Evolutionary conservation across 2,113 vertebrate species (phyloP), one percentile per base, ranked within the genome.

Genomic region (Campylorhamphus procurvoides): DNA sequence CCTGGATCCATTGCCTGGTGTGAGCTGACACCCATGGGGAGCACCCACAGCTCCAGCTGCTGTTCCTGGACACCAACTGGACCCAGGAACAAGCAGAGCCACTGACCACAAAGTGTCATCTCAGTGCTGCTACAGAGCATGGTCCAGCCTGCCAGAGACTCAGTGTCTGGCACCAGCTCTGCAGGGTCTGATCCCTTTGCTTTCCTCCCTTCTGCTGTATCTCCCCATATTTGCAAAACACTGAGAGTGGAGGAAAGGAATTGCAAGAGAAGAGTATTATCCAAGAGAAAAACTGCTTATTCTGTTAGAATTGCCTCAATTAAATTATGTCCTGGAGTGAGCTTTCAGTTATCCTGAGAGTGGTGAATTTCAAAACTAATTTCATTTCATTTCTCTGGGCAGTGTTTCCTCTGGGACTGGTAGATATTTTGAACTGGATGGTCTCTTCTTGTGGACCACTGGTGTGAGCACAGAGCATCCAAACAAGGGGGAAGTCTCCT

Each of bases 391-490:
- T 69, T 35, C 74, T 71, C 52, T 37, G 39, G 44, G 39, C 44
- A 76, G 1, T 33, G 18, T 81, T 59, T 81, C 58, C 56, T 28
- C 44, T 33, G 12, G 8, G 64, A 58, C 59, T 35, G 12, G 49
- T 37, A 60, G 52, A 33, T 73, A 29, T 50, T 39, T 42, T 7
- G 9, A 39, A 15, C 20, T 17, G 14, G 20, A 29, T 24, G 12
- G 31, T 68, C n/a, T 52, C 47, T 35, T 29, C 67, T 56, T 29
- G 7, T 14, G 56, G 44, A 55, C 8, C 59, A 7, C 20, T 9
- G 13, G 4, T 2, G 1, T 0, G 1, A 52, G 44, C 39, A 20
- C 13, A 18, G 22, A 7, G 23, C 7, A 11, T 14, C 44, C 3
- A 1, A 28, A 28, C 53, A 50, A 18, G 28, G 25, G 12, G 14